These are phyloP conservation scores for Neostethus bicornis DNA, from an alignment of 2,797 vertebrate species.

Conservation along the genomic window DNA sequence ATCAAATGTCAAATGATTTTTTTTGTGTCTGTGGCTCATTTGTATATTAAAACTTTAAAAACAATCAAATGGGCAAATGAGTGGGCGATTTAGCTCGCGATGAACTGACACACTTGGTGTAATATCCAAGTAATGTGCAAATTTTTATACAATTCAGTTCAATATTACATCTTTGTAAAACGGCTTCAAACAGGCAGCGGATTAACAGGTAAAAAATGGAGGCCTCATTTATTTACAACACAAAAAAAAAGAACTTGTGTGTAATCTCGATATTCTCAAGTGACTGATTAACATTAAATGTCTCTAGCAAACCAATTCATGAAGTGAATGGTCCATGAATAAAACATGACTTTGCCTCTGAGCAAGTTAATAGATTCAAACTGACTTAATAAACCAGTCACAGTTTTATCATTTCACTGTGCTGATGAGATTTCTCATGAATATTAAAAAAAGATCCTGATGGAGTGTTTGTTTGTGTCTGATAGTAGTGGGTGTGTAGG, in stretches of 20 bases:
- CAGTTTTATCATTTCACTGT: conserved; percentile 21
- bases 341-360: conserved; percentile 46
- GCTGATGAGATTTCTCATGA: conserved; percentile 7
- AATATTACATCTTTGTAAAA: conserved; percentile 14
- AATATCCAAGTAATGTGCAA: conserved; percentile 49
- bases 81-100: conserved; percentile 29
- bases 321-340: conserved; percentile 56
- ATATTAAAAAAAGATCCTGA: conserved; percentile 14
- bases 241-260: conserved; percentile 13
- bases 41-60: conserved; percentile 11
- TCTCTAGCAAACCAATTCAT: conserved; percentile 36
- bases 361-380: conserved; percentile 44
- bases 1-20: conserved; percentile 2
- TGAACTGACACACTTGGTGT: conserved; percentile 28
- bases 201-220: conserved; percentile 35
- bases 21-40: conserved; percentile 5
- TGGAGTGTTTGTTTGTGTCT: background rate
- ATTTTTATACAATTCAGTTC: conserved; percentile 45
- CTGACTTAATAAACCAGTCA: conserved; percentile 45
- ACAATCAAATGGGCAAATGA: conserved; percentile 21
- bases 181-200: conserved; percentile 13
- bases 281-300: conserved; percentile 43
- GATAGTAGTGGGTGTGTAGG: background rate
- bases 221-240: conserved; percentile 30
- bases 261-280: conserved; percentile 24